Base-by-base conservation (phyloP, 2,113 vertebrate species). In the Butorides virescens region DNA sequence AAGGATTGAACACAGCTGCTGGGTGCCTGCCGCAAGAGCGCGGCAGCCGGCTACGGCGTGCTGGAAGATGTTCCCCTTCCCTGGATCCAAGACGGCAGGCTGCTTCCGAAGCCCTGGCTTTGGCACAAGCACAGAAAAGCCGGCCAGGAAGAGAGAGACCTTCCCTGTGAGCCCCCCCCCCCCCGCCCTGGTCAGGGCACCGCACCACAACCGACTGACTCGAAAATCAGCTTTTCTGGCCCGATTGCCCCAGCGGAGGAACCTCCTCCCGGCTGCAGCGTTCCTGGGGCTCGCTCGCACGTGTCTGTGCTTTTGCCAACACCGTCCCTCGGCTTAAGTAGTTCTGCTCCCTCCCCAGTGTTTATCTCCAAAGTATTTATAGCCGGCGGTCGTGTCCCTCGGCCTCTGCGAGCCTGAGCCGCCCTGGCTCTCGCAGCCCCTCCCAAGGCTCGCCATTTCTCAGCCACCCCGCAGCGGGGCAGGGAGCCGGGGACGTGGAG, bases 261-360 rank as follows among this genome's bases (percentile, higher is more conserved):
- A 9, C 15, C 29, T 44, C 22, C 56, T 34, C 46, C 32, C 22
- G 0, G 3, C 46, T 32, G 21, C 0, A 1, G 9, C 3, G 3
- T 1, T 71, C 49, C 3, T 3, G 1, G 30, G 20, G 37, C 53
- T 71, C 7, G 3, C 52, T n/a, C 27, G 2, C 14, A 0, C 17
- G 0, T 4, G 20, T 37, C 27, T 10, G 95, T 76, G 93, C 76
- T 91, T 79, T 25, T 83, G 32, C 52, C 72, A 70, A 0, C 18
- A 1, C 59, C 3, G 15, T 7, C 17, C 72, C 46, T 25, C 0
- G 3, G 19, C 32, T 50, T 29, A 34, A 55, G 18, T 2, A 11
- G 26, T 6, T 52, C 36, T 44, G 29, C 19, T 78, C 86, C 96
- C 11, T 85, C 55, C 56, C 47, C 2, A 1, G 30, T 2, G 14